Evolutionary conservation across 2,113 vertebrate genomes (phyloP).

Genomic region (Malaclemys terrapin): DNA sequence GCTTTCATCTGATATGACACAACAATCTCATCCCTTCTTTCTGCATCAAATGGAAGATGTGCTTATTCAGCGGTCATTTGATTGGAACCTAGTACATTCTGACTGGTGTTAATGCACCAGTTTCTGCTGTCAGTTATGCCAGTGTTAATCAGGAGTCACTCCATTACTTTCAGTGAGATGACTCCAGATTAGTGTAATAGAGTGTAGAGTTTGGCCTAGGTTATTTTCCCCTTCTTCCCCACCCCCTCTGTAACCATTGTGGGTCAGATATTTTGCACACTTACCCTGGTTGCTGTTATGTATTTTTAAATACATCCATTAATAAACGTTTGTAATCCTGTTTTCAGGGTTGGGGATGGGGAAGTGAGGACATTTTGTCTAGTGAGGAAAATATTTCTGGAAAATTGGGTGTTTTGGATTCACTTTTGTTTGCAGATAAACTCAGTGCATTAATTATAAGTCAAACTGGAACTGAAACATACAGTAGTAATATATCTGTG

Average conservation of each 20-base stretch:
- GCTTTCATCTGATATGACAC: too few relatives aligned
- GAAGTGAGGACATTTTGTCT: not conserved
- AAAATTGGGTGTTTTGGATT: not conserved
- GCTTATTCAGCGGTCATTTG: too few relatives aligned
- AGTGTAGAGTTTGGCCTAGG: not conserved
- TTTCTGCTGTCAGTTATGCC: too few relatives aligned
- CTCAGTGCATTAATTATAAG: not conserved
- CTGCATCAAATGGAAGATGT: too few relatives aligned
- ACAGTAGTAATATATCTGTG: not conserved
- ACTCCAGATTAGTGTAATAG: not conserved
- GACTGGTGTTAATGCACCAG: too few relatives aligned
- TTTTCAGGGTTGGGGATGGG: not conserved
- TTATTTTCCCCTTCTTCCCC: not conserved
- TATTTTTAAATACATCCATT: not conserved
- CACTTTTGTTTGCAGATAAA: not conserved
- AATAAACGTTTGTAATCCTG: not conserved
- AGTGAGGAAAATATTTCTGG: not conserved
- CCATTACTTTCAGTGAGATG: not conserved
- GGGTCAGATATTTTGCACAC: not conserved
- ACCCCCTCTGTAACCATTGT: not conserved
- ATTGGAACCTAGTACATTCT: too few relatives aligned
- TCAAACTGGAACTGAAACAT: not conserved
- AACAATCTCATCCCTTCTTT: too few relatives aligned
- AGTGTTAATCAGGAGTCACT: too few relatives aligned
- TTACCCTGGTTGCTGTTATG: not conserved